Base-by-base conservation (phyloP, 1,140 invertebrate genomes). In the Drosophila parvula region DNA sequence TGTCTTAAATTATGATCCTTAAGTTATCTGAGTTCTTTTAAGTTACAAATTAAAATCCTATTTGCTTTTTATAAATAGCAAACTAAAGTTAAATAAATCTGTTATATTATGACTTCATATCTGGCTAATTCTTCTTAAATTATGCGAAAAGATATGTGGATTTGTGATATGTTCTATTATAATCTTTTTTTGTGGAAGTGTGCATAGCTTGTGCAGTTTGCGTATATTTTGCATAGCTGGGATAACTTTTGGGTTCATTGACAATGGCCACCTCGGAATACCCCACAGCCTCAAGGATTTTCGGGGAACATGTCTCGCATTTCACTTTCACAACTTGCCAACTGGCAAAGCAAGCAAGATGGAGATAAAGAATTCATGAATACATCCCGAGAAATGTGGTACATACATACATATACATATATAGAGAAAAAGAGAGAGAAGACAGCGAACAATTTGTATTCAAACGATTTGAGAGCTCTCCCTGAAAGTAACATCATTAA, bases 251-350 rank as follows among this genome's bases (percentile, higher is more conserved):
- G 69, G 69, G 53, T 73, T 71, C 69, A 71, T 71, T 59, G 69
- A 73, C 69, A 73, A 73, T 73, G 53, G 67, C 36, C 65, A 48
- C 36, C 65, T 30, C 36, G 34, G 18, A 30, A 56, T 41, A 22
- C 36, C 68, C 38, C 36, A 41, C 53, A 67, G 68, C 61, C 78
- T 43, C 56, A 67, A 67, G 65, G 65, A 69, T 69, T 67, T 69
- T 69, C 38, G 57, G 22, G 56, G 57, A 38, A 61, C 69, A 60
- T 61, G 69, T 79, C 77, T 82, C 56, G 61, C 80, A 84, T 83
- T 83, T 83, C 81, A 84, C 81, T 83, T 79, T 83, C 81, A 67
- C 81, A 84, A 83, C 76, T 77, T 83, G 77, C 77, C 80, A 78
- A 58, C 70, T 82, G 75, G 60, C 70, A 78, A 40, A 47, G 69